Evolutionary conservation across 1,140 invertebrate species (phyloP).

Genomic region (Lucilia sericata): DNA sequence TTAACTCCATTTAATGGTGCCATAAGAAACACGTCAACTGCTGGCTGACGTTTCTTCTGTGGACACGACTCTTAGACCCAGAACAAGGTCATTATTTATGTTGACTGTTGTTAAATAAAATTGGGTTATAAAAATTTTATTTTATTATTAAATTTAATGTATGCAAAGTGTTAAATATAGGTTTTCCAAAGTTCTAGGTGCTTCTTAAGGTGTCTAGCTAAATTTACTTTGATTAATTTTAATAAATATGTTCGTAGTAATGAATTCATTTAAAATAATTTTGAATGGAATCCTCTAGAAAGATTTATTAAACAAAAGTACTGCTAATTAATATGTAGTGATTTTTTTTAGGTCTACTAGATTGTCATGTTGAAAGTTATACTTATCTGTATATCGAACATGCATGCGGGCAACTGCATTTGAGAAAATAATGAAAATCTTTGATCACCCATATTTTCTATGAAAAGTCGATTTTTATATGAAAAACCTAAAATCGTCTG

Average conservation of each 20-base stretch:
- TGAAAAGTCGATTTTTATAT: too few species aligned
- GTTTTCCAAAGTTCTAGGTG: neutral
- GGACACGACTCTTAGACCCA: neutral
- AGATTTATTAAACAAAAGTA: too few species aligned
- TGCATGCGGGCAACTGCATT: too few species aligned
- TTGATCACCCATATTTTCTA: too few species aligned
- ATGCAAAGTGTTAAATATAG: constrained; percentile 5
- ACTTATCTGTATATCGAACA: too few species aligned
- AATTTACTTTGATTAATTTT: neutral
- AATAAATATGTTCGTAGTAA: neutral
- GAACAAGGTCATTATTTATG: constrained; percentile 28
- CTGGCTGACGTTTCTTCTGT: neutral
- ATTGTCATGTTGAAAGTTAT: neutral
- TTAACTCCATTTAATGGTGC: neutral
- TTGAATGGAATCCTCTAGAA: neutral
- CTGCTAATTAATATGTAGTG: too few species aligned
- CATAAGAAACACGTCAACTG: neutral
- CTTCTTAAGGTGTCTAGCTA: neutral
- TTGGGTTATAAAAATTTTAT: constrained; percentile 13
- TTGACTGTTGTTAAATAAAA: neutral
- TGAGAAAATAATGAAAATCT: too few species aligned
- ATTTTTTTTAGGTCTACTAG: too few species aligned
- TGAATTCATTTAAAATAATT: constrained; percentile 4
- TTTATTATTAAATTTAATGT: neutral
- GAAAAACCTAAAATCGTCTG: too few species aligned